Conservation (phyloP, 2,113 vertebrate species). For the Callionymus lyra region DNA sequence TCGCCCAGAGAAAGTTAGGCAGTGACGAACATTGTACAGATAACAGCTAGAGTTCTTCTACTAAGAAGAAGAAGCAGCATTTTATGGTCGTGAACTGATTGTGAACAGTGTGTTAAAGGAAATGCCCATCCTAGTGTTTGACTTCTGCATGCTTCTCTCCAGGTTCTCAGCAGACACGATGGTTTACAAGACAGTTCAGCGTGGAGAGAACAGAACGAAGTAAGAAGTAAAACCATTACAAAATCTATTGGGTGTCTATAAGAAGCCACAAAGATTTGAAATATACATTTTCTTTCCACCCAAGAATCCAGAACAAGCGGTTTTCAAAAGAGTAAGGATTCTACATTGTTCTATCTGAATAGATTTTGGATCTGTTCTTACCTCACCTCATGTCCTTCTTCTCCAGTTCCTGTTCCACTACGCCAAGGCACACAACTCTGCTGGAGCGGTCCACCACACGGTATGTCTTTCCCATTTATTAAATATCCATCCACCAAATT, state of each 20-base stretch:
- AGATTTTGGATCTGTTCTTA: background rate
- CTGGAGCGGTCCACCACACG: slow-evolving; percentile 49
- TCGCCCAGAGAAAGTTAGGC: background rate
- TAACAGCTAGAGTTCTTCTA: no score
- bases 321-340: slow-evolving; percentile 58
- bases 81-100: no score
- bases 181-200: slow-evolving; percentile 38
- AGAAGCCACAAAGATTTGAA: no score
- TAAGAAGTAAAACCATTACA: no score
- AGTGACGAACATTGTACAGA: background rate
- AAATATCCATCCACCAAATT: no score
- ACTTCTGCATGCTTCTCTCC: slow-evolving; percentile 1
- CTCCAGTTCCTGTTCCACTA: slow-evolving; percentile 70
- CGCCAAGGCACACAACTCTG: slow-evolving; percentile 63
- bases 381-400: background rate
- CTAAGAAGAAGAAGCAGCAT: no score
- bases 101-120: no score
- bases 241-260: no score
- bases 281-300: background rate
- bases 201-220: slow-evolving; percentile 54
- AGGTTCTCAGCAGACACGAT: slow-evolving; percentile 41
- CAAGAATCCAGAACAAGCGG: slow-evolving; percentile 42
- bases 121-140: no score
- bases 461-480: slow-evolving; percentile 34
- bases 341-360: background rate